These are phyloP conservation scores for Ceratitis capitata DNA, from an alignment of 1,140 invertebrate species.

Conservation along the genomic window DNA sequence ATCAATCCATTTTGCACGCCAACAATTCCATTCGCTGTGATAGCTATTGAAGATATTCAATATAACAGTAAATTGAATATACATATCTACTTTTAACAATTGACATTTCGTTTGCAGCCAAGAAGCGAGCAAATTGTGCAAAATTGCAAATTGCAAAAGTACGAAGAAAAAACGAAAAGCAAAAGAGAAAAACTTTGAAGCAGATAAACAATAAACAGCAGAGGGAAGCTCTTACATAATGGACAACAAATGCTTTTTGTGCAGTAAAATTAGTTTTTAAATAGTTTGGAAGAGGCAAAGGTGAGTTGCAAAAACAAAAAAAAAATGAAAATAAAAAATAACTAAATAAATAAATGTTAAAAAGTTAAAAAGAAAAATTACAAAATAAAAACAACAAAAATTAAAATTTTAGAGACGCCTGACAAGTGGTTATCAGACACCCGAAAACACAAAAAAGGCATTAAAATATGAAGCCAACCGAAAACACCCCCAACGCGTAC, in stretches of 20 bases:
- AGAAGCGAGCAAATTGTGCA: no score
- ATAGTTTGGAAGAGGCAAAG: neutral
- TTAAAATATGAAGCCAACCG: no score
- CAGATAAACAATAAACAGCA: neutral
- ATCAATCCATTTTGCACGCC: neutral
- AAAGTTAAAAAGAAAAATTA: neutral
- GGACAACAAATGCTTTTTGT: neutral
- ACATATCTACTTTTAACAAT: neutral
- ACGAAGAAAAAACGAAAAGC: neutral
- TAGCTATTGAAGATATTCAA: conserved; percentile 13
- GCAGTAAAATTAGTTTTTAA: neutral
- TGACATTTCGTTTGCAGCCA: conserved; percentile 4
- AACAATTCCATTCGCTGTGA: neutral
- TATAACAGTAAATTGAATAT: conserved; percentile 14
- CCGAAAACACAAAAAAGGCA: neutral
- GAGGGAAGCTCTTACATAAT: neutral
- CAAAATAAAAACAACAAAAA: neutral
- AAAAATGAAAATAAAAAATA: neutral
- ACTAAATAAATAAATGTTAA: neutral
- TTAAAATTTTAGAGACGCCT: no score
- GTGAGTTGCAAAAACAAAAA: no score
- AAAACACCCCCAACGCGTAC: neutral
- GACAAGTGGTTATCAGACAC: conserved; percentile 2
- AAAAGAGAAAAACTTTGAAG: neutral
- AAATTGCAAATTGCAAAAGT: neutral